These are phyloP conservation scores for Telenomus remus DNA, from an alignment of 1,140 invertebrate genomes.

Conservation along the genomic window DNA sequence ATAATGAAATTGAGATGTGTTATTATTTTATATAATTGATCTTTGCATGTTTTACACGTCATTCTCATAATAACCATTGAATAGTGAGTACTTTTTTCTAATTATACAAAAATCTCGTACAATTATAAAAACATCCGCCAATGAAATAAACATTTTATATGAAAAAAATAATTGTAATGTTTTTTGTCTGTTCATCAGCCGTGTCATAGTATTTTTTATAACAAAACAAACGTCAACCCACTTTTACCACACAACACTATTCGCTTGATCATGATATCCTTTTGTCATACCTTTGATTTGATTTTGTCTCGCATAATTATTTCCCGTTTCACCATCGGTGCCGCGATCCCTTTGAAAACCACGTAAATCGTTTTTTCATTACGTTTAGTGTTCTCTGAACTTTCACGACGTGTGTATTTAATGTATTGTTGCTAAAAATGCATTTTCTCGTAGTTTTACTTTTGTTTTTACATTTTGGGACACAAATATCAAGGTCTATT, in stretches of 20 bases:
- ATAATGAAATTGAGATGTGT: background rate
- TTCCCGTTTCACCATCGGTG: conserved; percentile 36
- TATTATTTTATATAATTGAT: background rate
- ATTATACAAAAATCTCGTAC: too few species aligned
- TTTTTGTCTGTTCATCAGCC: too few species aligned
- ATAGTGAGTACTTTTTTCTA: too few species aligned
- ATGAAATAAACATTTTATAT: too few species aligned
- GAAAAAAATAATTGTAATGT: too few species aligned
- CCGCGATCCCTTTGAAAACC: background rate
- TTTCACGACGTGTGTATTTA: conserved; percentile 10
- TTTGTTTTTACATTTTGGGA: background rate
- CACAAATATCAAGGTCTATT: conserved; percentile 5
- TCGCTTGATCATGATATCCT: conserved; percentile 12
- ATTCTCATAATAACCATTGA: too few species aligned
- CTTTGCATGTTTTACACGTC: too few species aligned
- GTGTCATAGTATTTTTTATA: too few species aligned
- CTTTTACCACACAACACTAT: conserved; percentile 24
- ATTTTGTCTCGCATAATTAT: conserved; percentile 50
- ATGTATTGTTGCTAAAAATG: background rate
- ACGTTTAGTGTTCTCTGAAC: conserved; percentile 21
- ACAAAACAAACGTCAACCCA: conserved; percentile 15
- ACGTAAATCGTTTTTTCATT: background rate
- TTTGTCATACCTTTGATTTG: conserved; percentile 20
- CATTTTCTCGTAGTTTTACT: background rate
- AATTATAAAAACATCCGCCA: too few species aligned